Base-by-base conservation (phyloP, 2,797 vertebrate genomes). In the Iguana delicatissima region DNA sequence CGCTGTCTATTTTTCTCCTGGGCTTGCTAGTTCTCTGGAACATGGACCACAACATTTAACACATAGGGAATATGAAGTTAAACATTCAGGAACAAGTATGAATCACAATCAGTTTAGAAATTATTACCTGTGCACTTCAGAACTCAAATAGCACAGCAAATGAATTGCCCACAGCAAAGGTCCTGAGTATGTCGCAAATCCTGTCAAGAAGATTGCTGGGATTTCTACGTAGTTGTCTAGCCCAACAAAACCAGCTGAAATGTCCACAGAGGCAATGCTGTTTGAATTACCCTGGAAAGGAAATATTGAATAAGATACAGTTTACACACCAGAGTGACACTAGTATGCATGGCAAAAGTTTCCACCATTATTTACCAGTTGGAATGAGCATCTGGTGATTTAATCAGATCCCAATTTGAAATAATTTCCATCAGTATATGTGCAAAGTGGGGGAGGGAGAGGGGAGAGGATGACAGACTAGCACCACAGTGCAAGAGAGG, bases 211-310 rank as follows among this genome's bases (percentile, higher is more conserved):
- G 86, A 98, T 84, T 46, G 99, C 99, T 32, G 98, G 98, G 46
- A 97, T 96, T 92, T 98, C 98, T 22, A 98, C 88, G 20, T 99
- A 99, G 92, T 97, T 97, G 85, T 98, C 98, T 86, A 99, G 96
- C 46, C 99, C 99, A 87, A 99, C 97, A 62, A 99, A 99, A 87
- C 99, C 99, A 1, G 98, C 98, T 0, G 99, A 99, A 94, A 99
- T 95, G 96, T 99, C 99, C 64, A 99, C 97, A 0, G 98, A 98
- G 93, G 98, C 98, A 20, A 99, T 98, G 96, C 98, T 98, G 95
- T 99, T 99, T 91, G 99, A 99, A 95, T 99, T 99, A 4, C 99
- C 99, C 99, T 99, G 96, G 91, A 96, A 96, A 89, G 91, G 94
- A 84, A 9, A 18, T 22, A 32, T 0, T 35, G 32, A 69, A 42